Base-by-base conservation (phyloP, 2,888 invertebrate genomes). In the Dioctria rufipes region DNA sequence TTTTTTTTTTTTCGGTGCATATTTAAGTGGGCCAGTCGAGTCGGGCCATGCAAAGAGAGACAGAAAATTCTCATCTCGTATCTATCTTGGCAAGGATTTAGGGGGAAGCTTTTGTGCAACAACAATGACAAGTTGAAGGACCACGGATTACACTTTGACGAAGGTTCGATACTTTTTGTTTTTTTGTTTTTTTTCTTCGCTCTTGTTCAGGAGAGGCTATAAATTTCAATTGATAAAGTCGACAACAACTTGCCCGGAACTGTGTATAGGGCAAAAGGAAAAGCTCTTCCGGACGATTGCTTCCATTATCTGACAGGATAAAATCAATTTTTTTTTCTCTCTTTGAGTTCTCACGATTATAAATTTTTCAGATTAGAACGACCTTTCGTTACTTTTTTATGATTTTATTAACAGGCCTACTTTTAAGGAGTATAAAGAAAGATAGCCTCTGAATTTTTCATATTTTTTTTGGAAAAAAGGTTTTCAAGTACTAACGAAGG, bases 101-200 rank as follows among this genome's bases (percentile, higher is more conserved):
- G 61, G 63, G 61, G 9, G 40, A 49, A 77, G 77, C 63, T n/a
- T 77, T 77, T 77, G 63, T 78, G 78, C 78, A 78, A 66, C 58
- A 78, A 78, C 78, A 78, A 78, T 78, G 78, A 78, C 78, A 78
- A 78, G 65, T 66, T 58, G 78, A 78, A 78, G 66, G 66, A 78
- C 78, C 78, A 78, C 42, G 78, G 78, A 66, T 78, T 78, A 66
- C 66, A 67, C 63, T 67, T 78, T 78, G 78, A 78, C 66, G 66
- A 78, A 78, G 78, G 78, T 78, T 78, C 66, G 58, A 78, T 67
- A 46, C 63, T 39, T 63, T 37, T 40, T 40, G n/a, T 39, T 77
- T 40, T 77, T 77, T 49, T 49, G 49, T n/a, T 11, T 25, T 25
- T 25, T 25, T 25, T 25, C 25, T 25, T 49, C 63, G 63, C 54